Conservation (phyloP, 2,113 vertebrate species). For the Lycocorax pyrrhopterus region DNA sequence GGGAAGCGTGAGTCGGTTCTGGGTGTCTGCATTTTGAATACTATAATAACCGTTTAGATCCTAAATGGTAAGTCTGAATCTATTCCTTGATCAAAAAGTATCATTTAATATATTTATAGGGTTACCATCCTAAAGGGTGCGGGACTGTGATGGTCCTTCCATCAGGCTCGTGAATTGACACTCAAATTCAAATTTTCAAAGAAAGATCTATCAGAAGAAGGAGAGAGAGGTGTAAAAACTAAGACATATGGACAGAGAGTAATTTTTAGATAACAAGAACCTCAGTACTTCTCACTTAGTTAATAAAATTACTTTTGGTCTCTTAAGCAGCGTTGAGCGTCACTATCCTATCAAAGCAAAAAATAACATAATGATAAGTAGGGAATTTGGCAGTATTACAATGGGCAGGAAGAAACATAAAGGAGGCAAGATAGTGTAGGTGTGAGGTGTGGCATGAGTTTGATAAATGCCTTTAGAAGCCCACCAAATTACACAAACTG, state of each 20-base stretch:
- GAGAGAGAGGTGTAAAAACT: fast-evolving
- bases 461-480: background rate
- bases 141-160: background rate
- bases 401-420: background rate
- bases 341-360: background rate
- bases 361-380: background rate
- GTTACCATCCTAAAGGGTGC: background rate
- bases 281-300: background rate
- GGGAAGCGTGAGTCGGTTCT: fast-evolving
- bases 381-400: background rate
- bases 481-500: background rate
- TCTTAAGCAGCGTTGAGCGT: background rate
- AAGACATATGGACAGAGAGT: background rate
- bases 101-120: background rate
- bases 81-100: background rate
- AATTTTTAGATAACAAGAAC: background rate
- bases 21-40: background rate
- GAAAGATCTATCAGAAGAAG: background rate
- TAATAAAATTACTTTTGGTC: background rate
- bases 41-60: background rate
- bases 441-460: background rate
- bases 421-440: background rate
- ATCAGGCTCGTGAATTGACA: background rate
- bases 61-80: background rate
- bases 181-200: background rate